Conservation (phyloP, 2,888 invertebrate species). For the Dynastes grantii region DNA sequence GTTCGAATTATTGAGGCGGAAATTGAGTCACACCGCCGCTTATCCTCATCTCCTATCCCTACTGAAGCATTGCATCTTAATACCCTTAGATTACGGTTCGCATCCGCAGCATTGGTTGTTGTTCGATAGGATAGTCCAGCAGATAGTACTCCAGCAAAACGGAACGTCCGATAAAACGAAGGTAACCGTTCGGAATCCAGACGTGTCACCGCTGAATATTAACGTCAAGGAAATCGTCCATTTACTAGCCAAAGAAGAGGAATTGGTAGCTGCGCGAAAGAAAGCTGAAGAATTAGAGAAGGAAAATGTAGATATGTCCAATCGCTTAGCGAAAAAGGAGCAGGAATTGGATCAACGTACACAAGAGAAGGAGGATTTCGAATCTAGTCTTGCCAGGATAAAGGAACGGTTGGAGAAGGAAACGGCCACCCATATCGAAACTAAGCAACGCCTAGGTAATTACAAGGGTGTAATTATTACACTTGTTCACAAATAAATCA, state of each 20-base stretch:
- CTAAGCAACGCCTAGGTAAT: constrained; percentile 78
- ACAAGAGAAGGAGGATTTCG: constrained; percentile 94
- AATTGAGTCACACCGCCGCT: constrained; percentile 92
- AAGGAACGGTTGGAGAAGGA: constrained; percentile 93
- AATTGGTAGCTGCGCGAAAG: constrained; percentile 87
- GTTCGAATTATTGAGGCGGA: constrained; percentile 91
- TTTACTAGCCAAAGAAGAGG: constrained; percentile 93
- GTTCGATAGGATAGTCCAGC: constrained; percentile 95
- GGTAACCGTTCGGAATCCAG: constrained; percentile 79
- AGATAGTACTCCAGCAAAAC: constrained; percentile 88
- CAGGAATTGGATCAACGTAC: constrained; percentile 91
- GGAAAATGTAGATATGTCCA: constrained; percentile 90
- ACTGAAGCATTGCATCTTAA: constrained; percentile 88
- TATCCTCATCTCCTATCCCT: constrained; percentile 94
- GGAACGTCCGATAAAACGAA: constrained; percentile 61
- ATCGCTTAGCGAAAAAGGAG: constrained; percentile 91
- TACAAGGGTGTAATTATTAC: neutral
- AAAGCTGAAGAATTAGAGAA: constrained; percentile 92
- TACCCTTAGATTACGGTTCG: constrained; percentile 89
- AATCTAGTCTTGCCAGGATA: constrained; percentile 85
- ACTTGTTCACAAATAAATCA: no score
- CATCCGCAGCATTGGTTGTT: constrained; percentile 95
- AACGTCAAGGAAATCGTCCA: constrained; percentile 94
- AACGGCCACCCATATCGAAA: constrained; percentile 89
- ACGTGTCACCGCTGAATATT: constrained; percentile 88